These are phyloP conservation scores for Andrena hattorfiana DNA, from an alignment of 2,888 invertebrate genomes.

Conservation along the genomic window DNA sequence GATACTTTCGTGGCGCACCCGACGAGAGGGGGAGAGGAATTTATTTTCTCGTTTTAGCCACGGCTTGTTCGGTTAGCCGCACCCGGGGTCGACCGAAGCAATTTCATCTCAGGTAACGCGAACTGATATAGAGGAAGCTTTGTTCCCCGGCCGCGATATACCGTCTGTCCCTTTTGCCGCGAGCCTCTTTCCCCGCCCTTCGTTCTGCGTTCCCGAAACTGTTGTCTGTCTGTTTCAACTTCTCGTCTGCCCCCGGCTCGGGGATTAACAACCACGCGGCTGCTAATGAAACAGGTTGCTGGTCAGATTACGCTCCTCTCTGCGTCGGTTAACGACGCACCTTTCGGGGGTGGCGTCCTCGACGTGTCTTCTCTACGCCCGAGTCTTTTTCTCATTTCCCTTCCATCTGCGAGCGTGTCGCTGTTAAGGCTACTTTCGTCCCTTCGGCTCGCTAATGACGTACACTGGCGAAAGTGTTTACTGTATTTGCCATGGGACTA, in stretches of 20 bases:
- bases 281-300: constrained; percentile 68
- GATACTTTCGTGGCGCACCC: not conserved
- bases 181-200: not conserved
- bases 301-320: constrained; percentile 56
- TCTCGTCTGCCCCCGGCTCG: constrained; percentile 13
- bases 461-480: too few species aligned
- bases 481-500: too few species aligned
- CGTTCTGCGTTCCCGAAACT: not conserved
- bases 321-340: constrained; percentile 45
- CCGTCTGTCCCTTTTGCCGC: constrained; percentile 27
- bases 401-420: not conserved
- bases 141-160: constrained; percentile 45
- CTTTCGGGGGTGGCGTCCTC: constrained; percentile 3
- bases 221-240: constrained; percentile 40
- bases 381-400: constrained; percentile 2
- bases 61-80: constrained; percentile 30
- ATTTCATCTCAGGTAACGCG: constrained; percentile 58
- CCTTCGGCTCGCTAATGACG: too few species aligned
- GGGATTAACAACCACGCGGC: constrained; percentile 64
- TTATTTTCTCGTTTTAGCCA: constrained; percentile 36
- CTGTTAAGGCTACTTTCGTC: not conserved
- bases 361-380: not conserved
- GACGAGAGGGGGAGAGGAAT: not conserved
- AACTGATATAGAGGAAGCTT: constrained; percentile 53
- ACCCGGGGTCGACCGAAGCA: constrained; percentile 23